These are phyloP conservation scores for Lepidocyrtoides sp. DNA, from an alignment of 2,888 invertebrate species.

Conservation along the genomic window DNA sequence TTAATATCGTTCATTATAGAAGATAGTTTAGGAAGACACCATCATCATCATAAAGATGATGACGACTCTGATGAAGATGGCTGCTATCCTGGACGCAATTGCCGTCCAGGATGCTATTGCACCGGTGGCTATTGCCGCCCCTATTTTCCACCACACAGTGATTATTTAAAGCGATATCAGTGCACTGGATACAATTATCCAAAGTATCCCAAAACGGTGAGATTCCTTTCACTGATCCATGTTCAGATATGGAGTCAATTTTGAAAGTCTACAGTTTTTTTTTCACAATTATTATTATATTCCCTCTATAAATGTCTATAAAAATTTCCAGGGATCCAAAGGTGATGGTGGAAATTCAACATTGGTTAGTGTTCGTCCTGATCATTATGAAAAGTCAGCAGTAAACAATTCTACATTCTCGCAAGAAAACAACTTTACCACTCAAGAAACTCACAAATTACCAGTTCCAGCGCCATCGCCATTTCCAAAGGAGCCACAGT, in stretches of 20 bases:
- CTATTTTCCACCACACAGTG: slow-evolving; percentile 30
- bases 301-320: no score
- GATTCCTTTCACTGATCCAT: not conserved
- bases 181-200: slow-evolving; percentile 49
- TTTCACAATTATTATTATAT: not conserved
- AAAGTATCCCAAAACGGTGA: not conserved
- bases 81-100: slow-evolving; percentile 62
- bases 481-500: not conserved
- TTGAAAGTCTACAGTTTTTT: no score
- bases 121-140: slow-evolving; percentile 36
- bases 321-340: slow-evolving; percentile 40
- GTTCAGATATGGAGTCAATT: no score
- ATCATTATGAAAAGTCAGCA: not conserved
- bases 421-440: slow-evolving; percentile 39
- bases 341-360: slow-evolving; percentile 10
- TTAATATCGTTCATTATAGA: not conserved
- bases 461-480: not conserved
- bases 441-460: not conserved
- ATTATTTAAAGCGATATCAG: not conserved
- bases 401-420: not conserved
- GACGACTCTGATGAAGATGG: slow-evolving; percentile 44
- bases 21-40: not conserved
- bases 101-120: slow-evolving; percentile 62
- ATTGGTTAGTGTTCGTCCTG: not conserved
- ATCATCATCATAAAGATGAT: not conserved